A percentile compares a stretch with the other conserved stretches of the same genome.
These are phyloP conservation scores for Mayetiola destructor DNA, from an alignment of 2,888 invertebrate genomes.

Conservation along the genomic window DNA sequence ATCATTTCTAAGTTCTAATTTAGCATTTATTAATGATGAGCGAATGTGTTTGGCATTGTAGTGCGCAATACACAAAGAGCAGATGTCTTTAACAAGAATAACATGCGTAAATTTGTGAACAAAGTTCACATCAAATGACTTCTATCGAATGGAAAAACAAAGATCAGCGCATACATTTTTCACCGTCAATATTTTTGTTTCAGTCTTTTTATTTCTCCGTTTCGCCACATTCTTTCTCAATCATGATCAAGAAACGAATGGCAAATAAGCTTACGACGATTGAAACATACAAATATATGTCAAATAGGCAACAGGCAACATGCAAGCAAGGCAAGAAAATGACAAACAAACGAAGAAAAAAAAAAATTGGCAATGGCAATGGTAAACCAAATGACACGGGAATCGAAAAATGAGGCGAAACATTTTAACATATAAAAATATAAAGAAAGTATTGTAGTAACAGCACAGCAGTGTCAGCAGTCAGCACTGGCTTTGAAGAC, in stretches of 20 bases:
- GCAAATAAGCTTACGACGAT: neutral
- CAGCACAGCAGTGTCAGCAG: no score
- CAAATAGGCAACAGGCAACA: neutral
- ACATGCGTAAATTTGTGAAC: slow-evolving; percentile 8
- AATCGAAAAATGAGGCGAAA: neutral
- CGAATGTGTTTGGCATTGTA: neutral
- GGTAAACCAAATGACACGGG: neutral
- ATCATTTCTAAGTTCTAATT: neutral
- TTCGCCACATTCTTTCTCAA: neutral
- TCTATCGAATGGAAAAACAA: neutral
- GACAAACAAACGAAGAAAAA: neutral
- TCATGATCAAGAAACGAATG: neutral
- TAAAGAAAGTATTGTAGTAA: neutral
- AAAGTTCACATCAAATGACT: neutral
- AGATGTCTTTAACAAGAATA: neutral
- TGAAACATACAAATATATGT: neutral
- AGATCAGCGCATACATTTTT: neutral
- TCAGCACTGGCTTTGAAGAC: no score
- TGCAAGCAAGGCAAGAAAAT: neutral
- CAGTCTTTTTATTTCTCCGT: neutral
- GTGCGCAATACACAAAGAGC: neutral
- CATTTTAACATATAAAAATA: neutral
- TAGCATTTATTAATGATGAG: neutral
- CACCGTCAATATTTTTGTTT: no score
- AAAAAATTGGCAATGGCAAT: neutral